Evolutionary conservation across 2,888 invertebrate genomes (phyloP).

Genomic region (Mesorhabditis belari): DNA sequence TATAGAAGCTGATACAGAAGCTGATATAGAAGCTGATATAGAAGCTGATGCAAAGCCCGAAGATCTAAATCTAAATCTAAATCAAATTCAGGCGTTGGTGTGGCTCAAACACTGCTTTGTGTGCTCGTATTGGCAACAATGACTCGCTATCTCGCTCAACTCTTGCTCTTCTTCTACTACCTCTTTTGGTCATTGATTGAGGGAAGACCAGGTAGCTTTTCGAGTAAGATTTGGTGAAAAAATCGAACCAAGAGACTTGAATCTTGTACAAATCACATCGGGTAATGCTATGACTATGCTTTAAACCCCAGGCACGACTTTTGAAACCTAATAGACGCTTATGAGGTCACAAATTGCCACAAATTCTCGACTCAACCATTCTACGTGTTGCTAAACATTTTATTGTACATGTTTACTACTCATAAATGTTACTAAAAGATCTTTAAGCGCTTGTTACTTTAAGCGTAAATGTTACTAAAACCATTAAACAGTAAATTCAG

Average conservation of each 20-base stretch:
- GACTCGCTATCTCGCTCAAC: constrained; percentile 42
- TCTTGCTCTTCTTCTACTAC: constrained; percentile 45
- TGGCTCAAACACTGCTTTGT: constrained; percentile 42
- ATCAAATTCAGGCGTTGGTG: constrained; percentile 44
- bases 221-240: background rate
- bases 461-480: no score
- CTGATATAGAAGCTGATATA: no score
- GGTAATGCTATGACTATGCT: background rate
- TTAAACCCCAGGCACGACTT: background rate
- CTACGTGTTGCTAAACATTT: no score
- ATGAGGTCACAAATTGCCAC: no score
- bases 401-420: no score
- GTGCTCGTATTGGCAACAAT: constrained; percentile 37
- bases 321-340: background rate
- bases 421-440: no score
- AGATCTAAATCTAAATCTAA: no score
- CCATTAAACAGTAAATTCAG: no score
- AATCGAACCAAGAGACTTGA: background rate
- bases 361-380: no score
- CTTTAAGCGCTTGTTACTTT: no score
- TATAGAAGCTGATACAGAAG: no score
- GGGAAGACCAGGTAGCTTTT: constrained; percentile 23
- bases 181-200: constrained; percentile 41
- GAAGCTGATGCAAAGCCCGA: no score
- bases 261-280: background rate